A percentile compares a stretch with the other conserved stretches of the same genome.
These are phyloP conservation scores for Nyctibius grandis DNA, from an alignment of 2,797 vertebrate genomes.

Conservation along the genomic window DNA sequence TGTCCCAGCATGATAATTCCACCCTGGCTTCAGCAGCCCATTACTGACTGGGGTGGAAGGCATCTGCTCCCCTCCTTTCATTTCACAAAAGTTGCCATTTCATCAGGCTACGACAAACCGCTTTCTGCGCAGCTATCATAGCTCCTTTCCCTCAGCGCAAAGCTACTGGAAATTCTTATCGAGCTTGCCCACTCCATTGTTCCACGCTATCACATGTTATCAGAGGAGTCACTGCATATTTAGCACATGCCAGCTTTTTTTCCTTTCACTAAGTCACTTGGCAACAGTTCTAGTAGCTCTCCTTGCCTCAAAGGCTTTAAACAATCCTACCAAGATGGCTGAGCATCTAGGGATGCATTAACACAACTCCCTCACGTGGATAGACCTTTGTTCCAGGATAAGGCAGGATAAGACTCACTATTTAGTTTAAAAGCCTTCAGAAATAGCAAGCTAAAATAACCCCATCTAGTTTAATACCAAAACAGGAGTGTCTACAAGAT, in stretches of 20 bases:
- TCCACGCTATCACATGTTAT: not conserved
- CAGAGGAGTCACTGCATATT: not conserved
- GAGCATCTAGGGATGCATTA: not conserved
- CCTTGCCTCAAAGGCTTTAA: not conserved
- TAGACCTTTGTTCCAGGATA: constrained; percentile 2
- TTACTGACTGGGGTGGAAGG: not conserved
- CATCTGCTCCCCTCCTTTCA: not conserved
- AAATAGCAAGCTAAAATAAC: constrained; percentile 1
- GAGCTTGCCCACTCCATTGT: constrained; percentile 16
- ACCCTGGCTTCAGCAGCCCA: not conserved
- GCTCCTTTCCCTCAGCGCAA: not conserved
- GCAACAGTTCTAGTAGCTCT: not conserved
- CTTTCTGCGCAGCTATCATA: not conserved
- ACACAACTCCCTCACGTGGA: not conserved
- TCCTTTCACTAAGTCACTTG: not conserved
- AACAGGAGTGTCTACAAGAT: constrained; percentile 7
- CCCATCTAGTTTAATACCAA: not conserved
- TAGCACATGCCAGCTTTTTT: not conserved
- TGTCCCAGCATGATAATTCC: not conserved
- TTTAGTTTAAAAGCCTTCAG: not conserved
- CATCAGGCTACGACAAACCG: not conserved
- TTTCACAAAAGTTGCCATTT: not conserved
- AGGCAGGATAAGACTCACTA: not conserved
- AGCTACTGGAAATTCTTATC: constrained; percentile 49
- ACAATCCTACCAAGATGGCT: constrained; percentile 26